Base-by-base conservation (phyloP, 2,888 invertebrate genomes). In the Ectropis crepuscularia region DNA sequence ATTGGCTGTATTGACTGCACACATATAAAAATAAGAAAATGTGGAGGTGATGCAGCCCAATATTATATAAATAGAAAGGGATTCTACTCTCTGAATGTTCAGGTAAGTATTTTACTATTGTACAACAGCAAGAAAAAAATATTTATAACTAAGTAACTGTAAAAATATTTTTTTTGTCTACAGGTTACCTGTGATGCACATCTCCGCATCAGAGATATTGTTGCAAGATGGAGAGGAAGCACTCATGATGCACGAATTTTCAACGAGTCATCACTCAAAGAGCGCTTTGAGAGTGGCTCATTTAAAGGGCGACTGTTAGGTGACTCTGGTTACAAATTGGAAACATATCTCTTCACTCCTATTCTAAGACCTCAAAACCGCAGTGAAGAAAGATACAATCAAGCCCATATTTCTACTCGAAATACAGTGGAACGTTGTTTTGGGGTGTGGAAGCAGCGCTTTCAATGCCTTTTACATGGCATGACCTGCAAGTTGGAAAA, bases 371-470 rank as follows among this genome's bases (percentile, higher is more conserved):
- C 46, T 11, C 46, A 46, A 11, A 46, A 46, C n/a, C 6, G 11
- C 11, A 12, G 9, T 9, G 53, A 53, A 53, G 43, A 43, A 36
- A 36, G 5, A 38, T 53, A 53, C 2, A 53, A 53, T 38, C 5
- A n/a, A 16, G 53, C 53, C 8, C 53, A 53, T 10, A 53, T 43
- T 28, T 6, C 39, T 5, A 53, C 53, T 4, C 0, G 53, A 11
- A 53, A 53, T n/a, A n/a, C 43, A 28, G 53, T 53, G 43, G 53
- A 43, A 53, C 53, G 53, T 10, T 53, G 53, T 38, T 53, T 53
- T 43, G 53, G 42, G 10, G 53, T 53, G 6, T 53, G 42, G 43
- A 53, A 53, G 11, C 53, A 53, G 11, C 43, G 53, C n/a, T 53
- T 53, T n/a, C 53, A 38, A n/a, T 43, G 28, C 38, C 38, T 53